Evolutionary conservation across 2,797 vertebrate genomes (phyloP), one percentile per base, ranked within the genome.

Genomic region (Crocidura indochinensis): DNA sequence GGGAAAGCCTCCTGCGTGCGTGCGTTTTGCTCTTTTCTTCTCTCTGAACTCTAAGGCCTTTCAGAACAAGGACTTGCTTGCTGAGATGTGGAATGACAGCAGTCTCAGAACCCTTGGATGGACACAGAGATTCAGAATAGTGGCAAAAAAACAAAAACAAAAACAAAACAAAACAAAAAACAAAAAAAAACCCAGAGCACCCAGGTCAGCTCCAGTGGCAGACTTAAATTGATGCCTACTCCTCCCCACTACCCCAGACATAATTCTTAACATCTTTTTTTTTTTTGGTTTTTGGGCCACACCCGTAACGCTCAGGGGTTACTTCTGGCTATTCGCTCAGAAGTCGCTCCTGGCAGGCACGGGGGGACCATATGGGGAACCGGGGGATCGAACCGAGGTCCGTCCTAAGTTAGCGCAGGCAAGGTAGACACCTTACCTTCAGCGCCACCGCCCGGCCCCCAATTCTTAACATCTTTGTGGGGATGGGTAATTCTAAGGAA

Each of bases 401-500:
- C n/a, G n/a, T n/a, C n/a, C n/a, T n/a, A n/a, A n/a, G n/a, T n/a
- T n/a, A n/a, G n/a, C n/a, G n/a, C n/a, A n/a, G n/a, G n/a, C n/a
- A n/a, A n/a, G n/a, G n/a, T n/a, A n/a, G n/a, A n/a, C n/a, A n/a
- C n/a, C n/a, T n/a, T n/a, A n/a, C n/a, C n/a, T n/a, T n/a, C n/a
- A n/a, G n/a, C n/a, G n/a, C n/a, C n/a, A n/a, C n/a, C n/a, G n/a
- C n/a, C n/a, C n/a, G n/a, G n/a, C n/a, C n/a, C n/a, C n/a, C n/a
- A 56, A 38, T 87, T 60, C 71, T 81, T 74, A 82, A 26, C 53
- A 27, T 53, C 24, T 22, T 87, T 90, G 87, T 87, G 51, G 93
- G 27, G 71, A 26, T 19, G 86, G 26, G 11, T 77, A 47, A 71
- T 90, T 90, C 65, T 87, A 71, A 92, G 79, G 51, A 77, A 51